Evolutionary conservation across 2,113 vertebrate genomes (phyloP), one percentile per base, ranked within the genome.

Genomic region (Tenrec ecaudatus): DNA sequence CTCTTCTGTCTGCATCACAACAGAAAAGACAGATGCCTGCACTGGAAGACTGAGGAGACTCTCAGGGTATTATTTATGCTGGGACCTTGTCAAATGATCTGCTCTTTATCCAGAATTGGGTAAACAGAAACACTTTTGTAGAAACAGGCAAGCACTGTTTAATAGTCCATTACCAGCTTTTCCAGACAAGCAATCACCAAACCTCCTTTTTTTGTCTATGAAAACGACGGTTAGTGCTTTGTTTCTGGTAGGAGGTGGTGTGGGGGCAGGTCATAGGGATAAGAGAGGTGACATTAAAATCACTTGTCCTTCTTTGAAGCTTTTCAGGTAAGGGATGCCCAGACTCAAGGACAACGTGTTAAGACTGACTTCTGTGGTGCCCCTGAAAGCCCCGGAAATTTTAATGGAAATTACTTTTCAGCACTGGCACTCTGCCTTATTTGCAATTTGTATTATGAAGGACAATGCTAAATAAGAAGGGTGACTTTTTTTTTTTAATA

Each of bases 391-490:
- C 77, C 93, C 47, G 88, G 88, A 95, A 96, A 96, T 96, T 97
- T 95, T 97, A 97, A 97, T 97, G 96, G 97, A 97, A 97, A 97
- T 97, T 90, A 92, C 80, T 96, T 96, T 90, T 90, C 93, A 84
- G 85, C 82, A 88, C 83, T 95, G 96, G 96, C 97, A 96, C 3
- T 40, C 85, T 97, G 97, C 96, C 96, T 97, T 96, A 97, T 97
- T 97, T 97, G 96, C 95, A 92, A 96, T 96, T 95, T 97, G 95
- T 97, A 96, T 97, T 95, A 95, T 97, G 94, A 97, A 97, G 92
- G 96, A 95, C 93, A 79, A 77, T 38, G 86, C 80, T 96, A 96
- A 92, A 95, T 93, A 95, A 88, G 64, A 95, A 94, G 92, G 84
- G 79, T 69, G 94, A 96, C 71, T n/a, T 90, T 93, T 91, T 88